A percentile compares a stretch with the other conserved stretches of the same genome.
These are phyloP conservation scores for Anadara kagoshimensis DNA, from an alignment of 1,140 invertebrate genomes.

Conservation along the genomic window DNA sequence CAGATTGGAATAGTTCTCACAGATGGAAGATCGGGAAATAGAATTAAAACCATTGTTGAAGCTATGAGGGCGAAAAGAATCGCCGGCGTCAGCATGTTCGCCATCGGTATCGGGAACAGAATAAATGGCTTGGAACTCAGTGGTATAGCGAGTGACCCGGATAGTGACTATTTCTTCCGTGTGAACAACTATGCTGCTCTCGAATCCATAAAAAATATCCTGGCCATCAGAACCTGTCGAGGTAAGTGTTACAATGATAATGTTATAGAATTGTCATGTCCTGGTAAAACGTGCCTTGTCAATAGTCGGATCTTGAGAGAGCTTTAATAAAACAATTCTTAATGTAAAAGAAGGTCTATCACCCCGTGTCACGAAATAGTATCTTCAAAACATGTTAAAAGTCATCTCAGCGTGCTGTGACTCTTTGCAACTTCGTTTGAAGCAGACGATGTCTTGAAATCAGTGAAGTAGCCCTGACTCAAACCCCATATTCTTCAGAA, in stretches of 20 bases:
- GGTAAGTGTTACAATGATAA: slow-evolving; percentile 34
- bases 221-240: slow-evolving; percentile 58
- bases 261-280: too few relatives aligned
- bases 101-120: slow-evolving; percentile 55
- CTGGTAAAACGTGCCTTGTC: too few relatives aligned
- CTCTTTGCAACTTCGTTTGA: too few relatives aligned
- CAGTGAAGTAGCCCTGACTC: too few relatives aligned
- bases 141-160: slow-evolving; percentile 49
- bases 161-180: slow-evolving; percentile 46
- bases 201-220: slow-evolving; percentile 47
- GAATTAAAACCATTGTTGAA: slow-evolving; percentile 50
- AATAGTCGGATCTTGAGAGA: too few relatives aligned
- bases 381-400: too few relatives aligned
- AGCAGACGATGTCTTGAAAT: too few relatives aligned
- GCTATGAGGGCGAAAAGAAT: slow-evolving; percentile 44
- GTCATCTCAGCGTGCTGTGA: too few relatives aligned
- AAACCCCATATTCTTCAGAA: too few relatives aligned
- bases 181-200: slow-evolving; percentile 52
- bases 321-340: too few relatives aligned
- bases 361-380: too few relatives aligned
- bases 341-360: too few relatives aligned
- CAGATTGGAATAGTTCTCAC: slow-evolving; percentile 60
- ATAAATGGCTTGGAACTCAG: slow-evolving; percentile 51
- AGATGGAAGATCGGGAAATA: slow-evolving; percentile 59
- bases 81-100: slow-evolving; percentile 53